Evolutionary conservation across 2,113 vertebrate genomes (phyloP).

Genomic region (Triplophysa tibetana): DNA sequence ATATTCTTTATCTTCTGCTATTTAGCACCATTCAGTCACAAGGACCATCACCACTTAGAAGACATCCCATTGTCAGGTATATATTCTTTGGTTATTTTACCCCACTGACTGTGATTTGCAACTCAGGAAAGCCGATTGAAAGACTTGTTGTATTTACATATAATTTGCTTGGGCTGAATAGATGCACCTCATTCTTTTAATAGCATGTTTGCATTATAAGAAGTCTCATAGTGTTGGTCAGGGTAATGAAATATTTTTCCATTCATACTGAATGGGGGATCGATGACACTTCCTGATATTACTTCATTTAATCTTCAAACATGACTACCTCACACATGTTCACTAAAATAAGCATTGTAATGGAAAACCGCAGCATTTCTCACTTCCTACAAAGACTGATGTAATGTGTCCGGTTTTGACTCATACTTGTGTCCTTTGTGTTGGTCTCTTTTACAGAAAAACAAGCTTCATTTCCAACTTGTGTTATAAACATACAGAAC

Average conservation of each 20-base stretch:
- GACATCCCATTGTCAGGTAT: conserved; percentile 53
- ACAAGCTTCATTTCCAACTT: conserved; percentile 33
- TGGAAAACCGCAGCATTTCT: not conserved
- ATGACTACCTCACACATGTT: not conserved
- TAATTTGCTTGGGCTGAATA: not conserved
- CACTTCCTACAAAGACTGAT: not conserved
- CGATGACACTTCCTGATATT: not conserved
- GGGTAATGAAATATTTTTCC: not conserved
- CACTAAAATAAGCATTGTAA: not conserved
- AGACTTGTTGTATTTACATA: not conserved
- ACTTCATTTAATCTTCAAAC: not conserved
- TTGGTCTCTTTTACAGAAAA: conserved; percentile 47
- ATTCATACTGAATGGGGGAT: not conserved
- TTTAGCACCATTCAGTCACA: conserved; percentile 20
- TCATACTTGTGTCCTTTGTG: conserved; percentile 43
- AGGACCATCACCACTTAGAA: conserved; percentile 24
- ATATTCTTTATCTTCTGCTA: not conserved
- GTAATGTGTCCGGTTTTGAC: not conserved
- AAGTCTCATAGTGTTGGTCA: not conserved
- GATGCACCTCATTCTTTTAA: not conserved
- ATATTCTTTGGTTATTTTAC: not conserved
- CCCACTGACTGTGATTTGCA: not conserved
- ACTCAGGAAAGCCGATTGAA: not conserved
- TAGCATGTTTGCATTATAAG: not conserved
- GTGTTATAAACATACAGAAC: conserved; percentile 73